Base-by-base conservation (phyloP, 2,797 vertebrate genomes). In the Aulostomus chinensis region DNA sequence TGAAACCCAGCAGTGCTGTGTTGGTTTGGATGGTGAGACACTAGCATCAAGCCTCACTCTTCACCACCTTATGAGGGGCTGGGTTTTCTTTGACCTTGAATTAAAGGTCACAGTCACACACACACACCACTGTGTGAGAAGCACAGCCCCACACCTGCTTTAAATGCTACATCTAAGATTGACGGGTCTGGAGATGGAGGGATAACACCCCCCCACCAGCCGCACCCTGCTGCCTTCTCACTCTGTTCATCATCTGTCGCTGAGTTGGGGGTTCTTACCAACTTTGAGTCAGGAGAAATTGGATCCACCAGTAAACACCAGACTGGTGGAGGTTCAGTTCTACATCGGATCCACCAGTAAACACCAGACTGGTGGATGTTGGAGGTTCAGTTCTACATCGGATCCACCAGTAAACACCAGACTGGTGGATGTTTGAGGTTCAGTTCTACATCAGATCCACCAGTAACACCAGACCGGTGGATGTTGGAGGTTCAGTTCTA, bases 51-150 rank as follows among this genome's bases (percentile, higher is more conserved):
- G 80, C 53, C 60, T 92, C 91, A 88, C 85, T 93, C 90, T 47
- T 81, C 91, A 90, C 89, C 85, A 88, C 52, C 64, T 90, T 90
- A 93, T 92, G 89, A 91, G 84, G 70, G 72, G 69, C 67, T 79
- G 71, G 52, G 68, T 75, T 83, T 63, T 84, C 80, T 82, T 72
- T 87, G 83, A 84, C 85, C 83, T 56, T 54, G 71, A 52, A 24
- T 49, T 43, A 64, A 50, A 49, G 50, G 68, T 35, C 50, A 33
- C 41, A 15, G 22, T 47, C 29, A 40, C 50, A 58, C 42, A 42
- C 45, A 40, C 33, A 48, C 58, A 33, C 26, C 73, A 68, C 71
- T 68, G 43, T 55, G 57, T 51, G 58, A 68, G 63, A 60, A 65
- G 58, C 31, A 58, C 70, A 64, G 80, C 73, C 74, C 82, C 76